Evolutionary conservation across 2,113 vertebrate genomes (phyloP), one percentile per base, ranked within the genome.

Genomic region (Rhinopomastus cyanomelas): DNA sequence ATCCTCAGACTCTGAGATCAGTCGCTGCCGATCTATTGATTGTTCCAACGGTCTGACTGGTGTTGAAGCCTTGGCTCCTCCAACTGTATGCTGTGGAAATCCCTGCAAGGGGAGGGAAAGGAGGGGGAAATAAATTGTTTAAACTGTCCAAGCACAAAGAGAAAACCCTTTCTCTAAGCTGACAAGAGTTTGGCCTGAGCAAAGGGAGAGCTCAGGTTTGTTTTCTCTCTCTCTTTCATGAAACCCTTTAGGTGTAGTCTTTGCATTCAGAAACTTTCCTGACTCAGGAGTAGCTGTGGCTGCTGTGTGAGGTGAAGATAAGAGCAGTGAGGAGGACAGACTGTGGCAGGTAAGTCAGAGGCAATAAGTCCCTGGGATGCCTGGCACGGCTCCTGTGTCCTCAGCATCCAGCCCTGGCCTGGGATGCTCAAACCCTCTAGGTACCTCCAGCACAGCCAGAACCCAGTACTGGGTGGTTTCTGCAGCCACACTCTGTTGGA

Each of bases 1-100:
- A 91, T 96, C 95, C 90, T 89, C 75, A 88, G 92, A 90, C 79
- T 92, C 96, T 91, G 94, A 96, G 92, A 95, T 96, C 96, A 95
- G 89, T 87, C 4, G 1, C 80, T 93, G 90, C 83, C 49, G 34
- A 68, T 64, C 51, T 84, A 94, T 87, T 79, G 78, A 91, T 96
- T 88, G 78, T 95, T 91, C 95, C 94, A 95, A 34, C 0, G 2
- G 65, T 68, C 85, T 91, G 94, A 95, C 92, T 88, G 81, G 83
- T 92, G 74, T 56, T 62, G 37, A 87, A 90, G 90, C 46, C 74
- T 93, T 96, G 95, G 95, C 91, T 95, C 78, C 55, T 94, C 65
- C 48, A 62, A 60, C 55, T 0, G 2, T 53, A 72, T 87, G 94
- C 82, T 94, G 95, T 66, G 73, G 95, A 96, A 97, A 97, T 94